A percentile compares a stretch with the other conserved stretches of the same genome.
Evolutionary conservation across 2,113 vertebrate genomes (phyloP).

Genomic region (Hippocampus barbouri): DNA sequence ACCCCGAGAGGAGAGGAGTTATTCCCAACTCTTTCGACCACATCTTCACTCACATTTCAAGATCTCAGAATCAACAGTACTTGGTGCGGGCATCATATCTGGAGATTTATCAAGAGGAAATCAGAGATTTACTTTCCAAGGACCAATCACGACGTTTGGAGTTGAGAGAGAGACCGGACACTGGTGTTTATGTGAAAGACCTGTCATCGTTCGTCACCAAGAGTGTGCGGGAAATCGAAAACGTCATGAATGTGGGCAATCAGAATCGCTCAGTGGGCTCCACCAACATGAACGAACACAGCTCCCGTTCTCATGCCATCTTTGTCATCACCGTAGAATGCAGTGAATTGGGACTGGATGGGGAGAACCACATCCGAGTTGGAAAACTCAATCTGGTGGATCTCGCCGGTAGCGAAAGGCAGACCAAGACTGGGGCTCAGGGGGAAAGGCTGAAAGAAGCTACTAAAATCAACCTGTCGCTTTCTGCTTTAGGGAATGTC

Average conservation of each 20-base stretch:
- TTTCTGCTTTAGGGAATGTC: conserved; percentile 94
- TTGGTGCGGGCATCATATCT: conserved; percentile 91
- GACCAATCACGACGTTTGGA: conserved; percentile 88
- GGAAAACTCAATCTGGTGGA: conserved; percentile 96
- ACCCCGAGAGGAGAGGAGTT: conserved; percentile 88
- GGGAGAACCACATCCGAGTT: conserved; percentile 93
- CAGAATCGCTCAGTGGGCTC: conserved; percentile 93
- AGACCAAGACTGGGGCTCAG: conserved; percentile 90
- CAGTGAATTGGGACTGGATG: conserved; percentile 89
- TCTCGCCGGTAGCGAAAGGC: conserved; percentile 91
- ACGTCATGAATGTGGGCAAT: conserved; percentile 96
- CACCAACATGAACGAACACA: conserved; percentile 99
- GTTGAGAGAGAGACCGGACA: conserved; percentile 90
- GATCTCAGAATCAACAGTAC: conserved; percentile 97
- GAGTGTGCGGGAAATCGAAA: conserved; percentile 92
- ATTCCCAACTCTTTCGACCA: conserved; percentile 98
- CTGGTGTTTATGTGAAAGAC: conserved; percentile 91
- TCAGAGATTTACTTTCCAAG: conserved; percentile 89
- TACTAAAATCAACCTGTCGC: conserved; percentile 96
- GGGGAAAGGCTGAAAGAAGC: conserved; percentile 95
- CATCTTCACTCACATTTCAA: conserved; percentile 96
- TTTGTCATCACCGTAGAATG: conserved; percentile 96
- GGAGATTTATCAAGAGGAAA: conserved; percentile 98
- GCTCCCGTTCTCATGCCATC: conserved; percentile 94
- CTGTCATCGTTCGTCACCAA: conserved; percentile 94